phyloP scores from a whole-genome alignment of 2,797 vertebrate species.

The Melanotaenia boesemani region DNA sequence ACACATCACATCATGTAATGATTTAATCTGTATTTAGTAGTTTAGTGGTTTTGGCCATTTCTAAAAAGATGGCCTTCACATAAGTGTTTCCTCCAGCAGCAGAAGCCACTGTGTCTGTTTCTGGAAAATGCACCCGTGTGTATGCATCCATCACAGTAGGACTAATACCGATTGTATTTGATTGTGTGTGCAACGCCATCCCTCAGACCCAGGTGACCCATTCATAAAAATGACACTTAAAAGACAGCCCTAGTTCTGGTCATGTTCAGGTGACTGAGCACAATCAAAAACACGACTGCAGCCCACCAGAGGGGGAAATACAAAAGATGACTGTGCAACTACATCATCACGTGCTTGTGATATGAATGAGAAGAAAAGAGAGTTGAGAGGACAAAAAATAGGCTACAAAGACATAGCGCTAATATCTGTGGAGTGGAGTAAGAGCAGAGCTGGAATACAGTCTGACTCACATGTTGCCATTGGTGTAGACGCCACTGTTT shows the following conservation, averaged over 20 bases:
- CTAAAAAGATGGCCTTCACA: background rate
- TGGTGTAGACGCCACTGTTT: conserved; percentile 93
- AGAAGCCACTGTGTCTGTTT: conserved; percentile 25
- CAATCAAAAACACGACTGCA: conserved; percentile 49
- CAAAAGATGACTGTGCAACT: conserved; percentile 27
- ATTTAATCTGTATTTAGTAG: background rate
- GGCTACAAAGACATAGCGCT: conserved; percentile 44
- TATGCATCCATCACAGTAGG: conserved; percentile 32
- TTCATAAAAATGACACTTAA: conserved; percentile 50
- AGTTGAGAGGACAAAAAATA: conserved; percentile 51
- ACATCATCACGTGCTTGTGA: conserved; percentile 69
- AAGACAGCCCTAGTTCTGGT: conserved; percentile 66
- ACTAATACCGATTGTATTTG: conserved; percentile 43
- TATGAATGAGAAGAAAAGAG: conserved; percentile 67
- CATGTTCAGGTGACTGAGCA: conserved; percentile 76
- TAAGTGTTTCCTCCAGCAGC: conserved; percentile 36
- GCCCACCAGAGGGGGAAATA: conserved; percentile 23
- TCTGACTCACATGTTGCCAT: conserved; percentile 94
- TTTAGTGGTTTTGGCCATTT: background rate
- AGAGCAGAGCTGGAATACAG: conserved; percentile 40
- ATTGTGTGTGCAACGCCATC: conserved; percentile 36
- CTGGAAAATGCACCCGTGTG: conserved; percentile 4
- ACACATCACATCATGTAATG: background rate
- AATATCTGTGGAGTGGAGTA: conserved; percentile 51
- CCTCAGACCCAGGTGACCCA: conserved; percentile 35